These are phyloP conservation scores for Oxyruncus cristatus DNA, from an alignment of 2,113 vertebrate genomes.

Conservation along the genomic window DNA sequence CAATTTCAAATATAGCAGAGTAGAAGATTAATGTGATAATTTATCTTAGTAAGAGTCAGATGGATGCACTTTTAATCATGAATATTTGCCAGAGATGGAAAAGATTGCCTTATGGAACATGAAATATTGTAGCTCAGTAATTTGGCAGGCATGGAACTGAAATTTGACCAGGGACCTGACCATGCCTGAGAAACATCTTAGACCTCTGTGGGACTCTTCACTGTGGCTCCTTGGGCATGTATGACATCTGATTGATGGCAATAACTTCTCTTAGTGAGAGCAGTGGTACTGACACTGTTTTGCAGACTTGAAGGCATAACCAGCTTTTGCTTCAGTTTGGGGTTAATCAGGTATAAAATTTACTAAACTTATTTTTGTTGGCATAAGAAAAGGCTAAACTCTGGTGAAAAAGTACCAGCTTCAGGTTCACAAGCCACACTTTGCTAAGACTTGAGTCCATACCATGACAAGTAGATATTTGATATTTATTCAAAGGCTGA, in stretches of 20 bases:
- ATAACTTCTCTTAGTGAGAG: background rate
- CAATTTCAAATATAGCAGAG: background rate
- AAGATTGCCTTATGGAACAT: background rate
- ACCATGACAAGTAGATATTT: background rate
- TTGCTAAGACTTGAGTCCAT: background rate
- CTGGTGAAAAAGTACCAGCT: background rate
- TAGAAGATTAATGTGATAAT: slow-evolving; percentile 23
- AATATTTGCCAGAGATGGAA: slow-evolving; percentile 9
- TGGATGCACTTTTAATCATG: background rate
- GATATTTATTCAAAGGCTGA: background rate
- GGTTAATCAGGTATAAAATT: background rate
- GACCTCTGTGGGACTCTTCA: background rate
- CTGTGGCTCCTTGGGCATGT: background rate
- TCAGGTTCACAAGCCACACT: background rate
- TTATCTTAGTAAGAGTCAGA: slow-evolving; percentile 9
- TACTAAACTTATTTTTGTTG: background rate
- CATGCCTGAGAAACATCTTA: background rate
- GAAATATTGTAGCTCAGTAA: background rate
- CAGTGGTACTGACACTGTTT: background rate
- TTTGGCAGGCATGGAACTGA: background rate
- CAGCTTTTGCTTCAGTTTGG: background rate
- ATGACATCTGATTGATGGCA: background rate
- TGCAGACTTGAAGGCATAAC: background rate
- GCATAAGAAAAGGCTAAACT: background rate
- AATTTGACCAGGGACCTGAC: background rate